A percentile compares a stretch with the other conserved stretches of the same genome.
These are phyloP conservation scores for Ptiloglossa arizonensis DNA, from an alignment of 1,140 invertebrate species.

Conservation along the genomic window DNA sequence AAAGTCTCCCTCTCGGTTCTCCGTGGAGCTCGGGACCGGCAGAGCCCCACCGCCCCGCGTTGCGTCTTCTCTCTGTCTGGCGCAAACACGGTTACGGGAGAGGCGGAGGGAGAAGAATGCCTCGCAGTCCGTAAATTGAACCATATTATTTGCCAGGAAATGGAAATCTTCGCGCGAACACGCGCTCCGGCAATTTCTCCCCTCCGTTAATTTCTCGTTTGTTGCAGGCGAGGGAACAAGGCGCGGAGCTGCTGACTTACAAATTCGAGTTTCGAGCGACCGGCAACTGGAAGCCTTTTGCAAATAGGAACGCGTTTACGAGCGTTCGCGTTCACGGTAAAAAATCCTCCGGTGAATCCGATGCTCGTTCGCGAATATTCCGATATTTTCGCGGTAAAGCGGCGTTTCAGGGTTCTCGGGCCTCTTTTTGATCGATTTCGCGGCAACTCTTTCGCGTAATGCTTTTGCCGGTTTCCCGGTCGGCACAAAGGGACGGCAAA, in stretches of 20 bases:
- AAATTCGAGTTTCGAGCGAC: neutral
- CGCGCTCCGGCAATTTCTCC: constrained; percentile 1
- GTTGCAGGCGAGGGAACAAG: no score
- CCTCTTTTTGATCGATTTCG: constrained; percentile 15
- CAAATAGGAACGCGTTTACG: constrained; percentile 5
- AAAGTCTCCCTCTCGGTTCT: neutral
- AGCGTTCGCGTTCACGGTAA: neutral
- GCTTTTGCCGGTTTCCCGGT: neutral
- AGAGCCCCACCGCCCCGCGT: no score
- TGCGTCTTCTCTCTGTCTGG: neutral
- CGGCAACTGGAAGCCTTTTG: neutral
- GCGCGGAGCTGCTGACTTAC: neutral
- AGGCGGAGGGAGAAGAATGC: neutral
- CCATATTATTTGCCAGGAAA: constrained; percentile 37
- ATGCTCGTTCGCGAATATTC: neutral
- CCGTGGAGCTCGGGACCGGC: neutral
- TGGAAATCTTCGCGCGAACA: constrained; percentile 40
- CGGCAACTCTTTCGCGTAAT: constrained; percentile 35
- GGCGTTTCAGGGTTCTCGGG: neutral
- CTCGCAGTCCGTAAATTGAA: constrained; percentile 31
- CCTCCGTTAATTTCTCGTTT: constrained; percentile 22
- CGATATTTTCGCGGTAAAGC: neutral
- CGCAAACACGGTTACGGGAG: neutral
- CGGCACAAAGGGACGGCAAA: neutral
- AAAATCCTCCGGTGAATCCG: neutral